Percentiles rank a stretch among this genome's conserved stretches.
Conservation (phyloP, 2,888 invertebrate species). For the Nematopogon swammerdamellus region DNA sequence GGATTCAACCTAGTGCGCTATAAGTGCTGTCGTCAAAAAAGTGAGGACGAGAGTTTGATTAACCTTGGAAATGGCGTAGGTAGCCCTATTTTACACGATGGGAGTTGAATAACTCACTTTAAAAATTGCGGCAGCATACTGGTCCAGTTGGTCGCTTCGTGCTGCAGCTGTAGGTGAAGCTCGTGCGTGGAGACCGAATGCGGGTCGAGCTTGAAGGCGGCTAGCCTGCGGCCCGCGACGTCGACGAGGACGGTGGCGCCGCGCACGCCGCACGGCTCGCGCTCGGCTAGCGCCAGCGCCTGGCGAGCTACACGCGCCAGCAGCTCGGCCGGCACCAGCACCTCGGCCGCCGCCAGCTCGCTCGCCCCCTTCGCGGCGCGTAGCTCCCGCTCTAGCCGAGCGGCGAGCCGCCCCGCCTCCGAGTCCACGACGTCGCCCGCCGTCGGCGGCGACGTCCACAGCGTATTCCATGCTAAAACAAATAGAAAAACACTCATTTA, state of each 20-base stretch:
- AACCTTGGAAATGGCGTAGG: no score
- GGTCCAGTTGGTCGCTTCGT: conserved; percentile 84
- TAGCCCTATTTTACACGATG: no score
- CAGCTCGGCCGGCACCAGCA: conserved; percentile 79
- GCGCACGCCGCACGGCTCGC: conserved; percentile 85
- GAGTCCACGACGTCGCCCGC: conserved; percentile 23
- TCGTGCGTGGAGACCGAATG: conserved; percentile 89
- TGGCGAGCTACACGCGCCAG: conserved; percentile 75
- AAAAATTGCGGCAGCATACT: conserved; percentile 84
- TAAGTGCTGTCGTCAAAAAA: no score
- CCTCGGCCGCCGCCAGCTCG: conserved; percentile 80
- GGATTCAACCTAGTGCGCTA: no score
- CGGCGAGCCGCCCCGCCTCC: conserved; percentile 63
- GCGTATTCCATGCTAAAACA: conserved; percentile 45
- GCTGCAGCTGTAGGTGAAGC: conserved; percentile 82
- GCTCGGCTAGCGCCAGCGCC: conserved; percentile 78
- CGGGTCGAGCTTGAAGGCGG: conserved; percentile 82
- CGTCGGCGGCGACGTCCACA: conserved; percentile 38
- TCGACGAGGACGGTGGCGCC: conserved; percentile 85
- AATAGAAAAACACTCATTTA: conserved; percentile 19
- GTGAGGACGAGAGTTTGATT: no score
- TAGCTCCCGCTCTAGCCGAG: conserved; percentile 73
- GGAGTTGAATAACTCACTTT: conserved; percentile 66
- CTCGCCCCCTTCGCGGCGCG: conserved; percentile 75
- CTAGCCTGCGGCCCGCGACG: conserved; percentile 75